Percentiles rank a stretch among this genome's conserved stretches.
Conservation (phyloP, 2,888 invertebrate species). For the Oasisia sp. region DNA sequence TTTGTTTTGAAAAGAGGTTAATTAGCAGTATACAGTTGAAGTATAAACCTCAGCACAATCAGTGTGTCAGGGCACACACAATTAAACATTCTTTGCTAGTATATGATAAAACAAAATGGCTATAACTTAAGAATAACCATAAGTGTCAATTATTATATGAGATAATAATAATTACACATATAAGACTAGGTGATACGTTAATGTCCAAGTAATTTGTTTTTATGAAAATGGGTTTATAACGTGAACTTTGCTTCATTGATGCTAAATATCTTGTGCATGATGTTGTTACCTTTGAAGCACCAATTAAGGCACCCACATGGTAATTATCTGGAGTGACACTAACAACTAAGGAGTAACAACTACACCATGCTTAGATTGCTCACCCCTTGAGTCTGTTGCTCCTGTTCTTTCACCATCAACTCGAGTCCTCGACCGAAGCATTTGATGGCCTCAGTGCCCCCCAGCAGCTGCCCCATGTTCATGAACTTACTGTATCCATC, state of each 20-base stretch:
- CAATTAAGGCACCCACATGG: background rate
- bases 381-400: constrained; percentile 49
- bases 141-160: too few species aligned
- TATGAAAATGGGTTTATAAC: background rate
- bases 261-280: background rate
- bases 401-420: constrained; percentile 50
- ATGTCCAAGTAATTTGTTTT: background rate
- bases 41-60: background rate
- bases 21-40: background rate
- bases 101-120: background rate
- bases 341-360: background rate
- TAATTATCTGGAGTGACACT: background rate
- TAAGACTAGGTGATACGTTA: background rate
- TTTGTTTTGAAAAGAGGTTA: background rate
- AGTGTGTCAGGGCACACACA: background rate
- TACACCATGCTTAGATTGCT: background rate
- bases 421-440: constrained; percentile 66
- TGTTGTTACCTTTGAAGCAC: background rate
- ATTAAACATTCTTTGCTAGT: background rate
- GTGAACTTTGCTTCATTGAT: background rate
- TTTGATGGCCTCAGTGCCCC: constrained; percentile 63
- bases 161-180: background rate
- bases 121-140: background rate
- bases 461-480: constrained; percentile 66
- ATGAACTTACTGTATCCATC: constrained; percentile 66